Percentiles rank a stretch among this genome's conserved stretches.
Conservation (phyloP, 2,113 vertebrate genomes). For the Esox niger region DNA sequence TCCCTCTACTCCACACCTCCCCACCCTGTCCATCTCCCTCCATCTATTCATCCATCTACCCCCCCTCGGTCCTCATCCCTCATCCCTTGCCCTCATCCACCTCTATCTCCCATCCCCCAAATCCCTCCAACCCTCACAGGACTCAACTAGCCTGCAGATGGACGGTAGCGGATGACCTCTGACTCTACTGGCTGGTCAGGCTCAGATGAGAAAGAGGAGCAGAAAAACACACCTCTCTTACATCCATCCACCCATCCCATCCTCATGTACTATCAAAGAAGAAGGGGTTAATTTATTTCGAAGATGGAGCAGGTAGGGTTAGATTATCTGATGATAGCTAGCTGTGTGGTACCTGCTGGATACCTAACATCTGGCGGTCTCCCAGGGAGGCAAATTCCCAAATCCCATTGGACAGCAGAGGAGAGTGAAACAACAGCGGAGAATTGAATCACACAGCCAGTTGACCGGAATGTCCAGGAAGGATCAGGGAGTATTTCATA, state of each 20-base stretch:
- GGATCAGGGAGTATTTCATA: not conserved
- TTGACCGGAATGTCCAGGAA: not conserved
- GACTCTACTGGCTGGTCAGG: no score
- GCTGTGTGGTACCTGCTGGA: not conserved
- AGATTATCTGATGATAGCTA: not conserved
- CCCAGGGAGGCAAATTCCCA: constrained; percentile 9
- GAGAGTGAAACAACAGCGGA: not conserved
- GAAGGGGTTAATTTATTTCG: not conserved
- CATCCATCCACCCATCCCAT: not conserved
- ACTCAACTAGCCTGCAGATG: constrained; percentile 2
- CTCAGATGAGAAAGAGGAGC: no score
- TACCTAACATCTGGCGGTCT: constrained; percentile 3
- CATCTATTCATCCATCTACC: not conserved
- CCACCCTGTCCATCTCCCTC: not conserved
- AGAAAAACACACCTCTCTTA: not conserved
- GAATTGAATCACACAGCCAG: no score
- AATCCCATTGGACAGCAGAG: constrained; percentile 10
- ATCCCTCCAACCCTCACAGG: not conserved
- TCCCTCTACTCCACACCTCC: no score
- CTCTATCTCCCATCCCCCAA: not conserved
- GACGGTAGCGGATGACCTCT: no score
- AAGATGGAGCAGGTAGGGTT: not conserved
- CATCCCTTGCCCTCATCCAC: not conserved
- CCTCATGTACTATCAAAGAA: no score
- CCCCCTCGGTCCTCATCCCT: not conserved